These are phyloP conservation scores for Nemurella pictetii DNA, from an alignment of 2,888 invertebrate species.

Conservation along the genomic window DNA sequence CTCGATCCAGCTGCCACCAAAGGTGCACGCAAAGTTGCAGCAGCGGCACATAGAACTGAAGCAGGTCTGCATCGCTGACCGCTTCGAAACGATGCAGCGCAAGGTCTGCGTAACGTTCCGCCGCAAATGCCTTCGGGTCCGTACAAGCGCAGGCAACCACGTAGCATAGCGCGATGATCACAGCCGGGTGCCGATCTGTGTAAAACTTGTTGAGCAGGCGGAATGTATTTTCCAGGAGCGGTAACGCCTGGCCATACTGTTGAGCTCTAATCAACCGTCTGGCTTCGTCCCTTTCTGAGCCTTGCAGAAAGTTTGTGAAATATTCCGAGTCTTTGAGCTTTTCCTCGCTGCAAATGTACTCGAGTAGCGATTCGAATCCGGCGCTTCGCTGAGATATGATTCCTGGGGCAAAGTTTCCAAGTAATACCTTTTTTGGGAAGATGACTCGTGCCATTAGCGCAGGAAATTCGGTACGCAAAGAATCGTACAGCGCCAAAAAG, in stretches of 20 bases:
- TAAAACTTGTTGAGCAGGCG: constrained; percentile 66
- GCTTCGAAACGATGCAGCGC: constrained; percentile 72
- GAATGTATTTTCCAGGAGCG: constrained; percentile 68
- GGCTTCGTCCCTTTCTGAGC: constrained; percentile 62
- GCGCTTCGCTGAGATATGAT: constrained; percentile 66
- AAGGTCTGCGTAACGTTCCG: constrained; percentile 69
- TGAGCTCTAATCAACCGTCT: constrained; percentile 61
- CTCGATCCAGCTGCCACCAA: constrained; percentile 66
- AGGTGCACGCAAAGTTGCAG: constrained; percentile 68
- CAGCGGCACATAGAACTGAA: constrained; percentile 69
- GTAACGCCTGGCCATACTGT: constrained; percentile 63
- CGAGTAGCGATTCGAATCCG: constrained; percentile 66
- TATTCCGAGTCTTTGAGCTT: constrained; percentile 61
- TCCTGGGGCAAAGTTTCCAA: constrained; percentile 71
- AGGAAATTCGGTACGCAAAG: constrained; percentile 63
- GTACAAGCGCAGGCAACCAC: constrained; percentile 65
- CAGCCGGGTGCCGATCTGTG: constrained; percentile 69
- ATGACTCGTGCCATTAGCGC: constrained; percentile 56
- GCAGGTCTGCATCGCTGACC: constrained; percentile 70
- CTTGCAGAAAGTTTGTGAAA: constrained; percentile 65
- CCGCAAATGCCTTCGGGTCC: constrained; percentile 57
- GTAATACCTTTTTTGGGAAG: constrained; percentile 70
- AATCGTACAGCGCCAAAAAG: constrained; percentile 66
- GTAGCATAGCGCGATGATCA: constrained; percentile 67
- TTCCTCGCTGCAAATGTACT: constrained; percentile 59